Evolutionary conservation across 92 coral and sea anemone genomes (phyloP), one percentile per base, ranked within the genome.

Genomic region (Porites cylindrica): DNA sequence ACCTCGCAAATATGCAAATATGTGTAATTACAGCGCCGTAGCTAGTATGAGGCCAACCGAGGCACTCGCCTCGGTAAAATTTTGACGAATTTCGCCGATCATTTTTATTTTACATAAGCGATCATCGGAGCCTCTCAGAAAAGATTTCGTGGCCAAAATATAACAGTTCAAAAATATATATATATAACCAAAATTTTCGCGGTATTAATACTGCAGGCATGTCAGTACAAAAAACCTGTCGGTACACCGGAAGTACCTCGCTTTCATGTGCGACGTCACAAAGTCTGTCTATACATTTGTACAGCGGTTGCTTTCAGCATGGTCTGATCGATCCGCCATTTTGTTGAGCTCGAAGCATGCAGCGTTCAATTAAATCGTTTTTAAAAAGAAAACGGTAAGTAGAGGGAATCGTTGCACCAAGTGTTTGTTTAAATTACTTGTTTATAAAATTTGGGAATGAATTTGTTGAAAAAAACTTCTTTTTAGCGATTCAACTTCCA

Each of bases 181-280:
- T 21, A 21, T 53, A 53, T 53, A 53, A 24, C 26, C 26, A 24
- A 24, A 24, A 24, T 32, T 63, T 38, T 23, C 63, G 79, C 79
- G 21, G 79, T 51, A 26, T 47, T 38, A 38, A 38, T 21, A 75
- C 63, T 75, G 60, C 76, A 52, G 51, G 51, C 77, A 72, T 72
- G 77, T 72, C 77, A 72, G 77, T 72, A 72, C 77, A 72, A 72
- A 72, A 72, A 72, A 72, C 77, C 77, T 72, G 56, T 72, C 77
- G 53, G 77, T 72, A 72, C 77, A 72, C 77, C 77, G 77, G 77
- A 72, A 72, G 77, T 72, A 72, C 58, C 56, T 24, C 77, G 56
- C 77, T 72, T 72, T 72, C 77, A 72, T 72, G 77, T 72, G 77
- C 10, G 77, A 72, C 77, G 20, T 72, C 77, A 72, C 77, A 51